phyloP scores from a whole-genome alignment of 2,888 invertebrate species.

The Synergus umbraculus region DNA sequence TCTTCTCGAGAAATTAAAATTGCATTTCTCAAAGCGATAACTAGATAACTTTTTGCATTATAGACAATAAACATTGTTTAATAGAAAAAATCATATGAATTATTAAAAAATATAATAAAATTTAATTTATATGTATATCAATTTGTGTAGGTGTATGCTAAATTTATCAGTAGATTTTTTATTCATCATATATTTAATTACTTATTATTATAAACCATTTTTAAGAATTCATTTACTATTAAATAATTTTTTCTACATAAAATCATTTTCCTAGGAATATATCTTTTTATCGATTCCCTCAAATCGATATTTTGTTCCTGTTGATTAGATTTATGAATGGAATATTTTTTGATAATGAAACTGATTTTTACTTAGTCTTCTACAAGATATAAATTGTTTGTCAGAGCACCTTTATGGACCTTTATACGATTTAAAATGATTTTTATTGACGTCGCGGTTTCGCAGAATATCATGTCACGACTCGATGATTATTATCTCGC shows the following conservation, averaged over 20 bases:
- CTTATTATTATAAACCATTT: not conserved
- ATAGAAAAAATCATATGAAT: not conserved
- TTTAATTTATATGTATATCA: not conserved
- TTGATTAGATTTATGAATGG: not conserved
- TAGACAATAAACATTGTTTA: not conserved
- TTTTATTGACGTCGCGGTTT: slow-evolving; percentile 11
- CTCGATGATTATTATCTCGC: slow-evolving; percentile 47
- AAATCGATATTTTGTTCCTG: not conserved
- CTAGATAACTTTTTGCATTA: not conserved
- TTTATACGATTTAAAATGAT: slow-evolving; percentile 8
- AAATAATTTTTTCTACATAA: not conserved
- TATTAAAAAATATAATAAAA: no score
- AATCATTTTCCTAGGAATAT: not conserved
- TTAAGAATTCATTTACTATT: no score
- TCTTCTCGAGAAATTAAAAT: not conserved
- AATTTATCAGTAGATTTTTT: not conserved
- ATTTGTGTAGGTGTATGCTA: not conserved
- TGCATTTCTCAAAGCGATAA: not conserved
- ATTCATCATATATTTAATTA: not conserved
- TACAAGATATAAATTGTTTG: slow-evolving; percentile 6
- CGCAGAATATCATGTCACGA: slow-evolving; percentile 18
- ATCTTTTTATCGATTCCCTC: not conserved
- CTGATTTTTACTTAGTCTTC: not conserved
- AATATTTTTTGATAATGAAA: slow-evolving; percentile 2
- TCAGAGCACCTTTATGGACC: not conserved